These are phyloP conservation scores for Drosophila mayaguana DNA, from an alignment of 2,888 invertebrate species.

Conservation along the genomic window DNA sequence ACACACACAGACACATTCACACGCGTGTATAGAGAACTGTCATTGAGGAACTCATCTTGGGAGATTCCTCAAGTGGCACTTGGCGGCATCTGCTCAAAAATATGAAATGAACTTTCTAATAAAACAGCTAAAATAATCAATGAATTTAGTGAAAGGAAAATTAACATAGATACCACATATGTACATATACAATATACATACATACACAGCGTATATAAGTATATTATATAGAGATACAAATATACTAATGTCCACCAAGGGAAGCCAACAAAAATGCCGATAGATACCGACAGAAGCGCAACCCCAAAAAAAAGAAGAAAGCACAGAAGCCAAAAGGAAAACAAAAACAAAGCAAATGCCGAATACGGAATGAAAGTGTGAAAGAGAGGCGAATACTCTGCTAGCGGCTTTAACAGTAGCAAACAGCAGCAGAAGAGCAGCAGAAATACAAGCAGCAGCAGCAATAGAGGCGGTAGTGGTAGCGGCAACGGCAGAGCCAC, in stretches of 20 bases:
- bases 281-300: constrained; percentile 60
- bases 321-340: constrained; percentile 27
- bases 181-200: not conserved
- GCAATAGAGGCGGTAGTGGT: not conserved
- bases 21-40: not conserved
- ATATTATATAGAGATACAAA: constrained; percentile 24
- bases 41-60: constrained; percentile 39
- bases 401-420: constrained; percentile 43
- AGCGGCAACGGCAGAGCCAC: constrained; percentile 47
- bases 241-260: constrained; percentile 57
- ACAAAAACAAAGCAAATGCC: constrained; percentile 52
- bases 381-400: constrained; percentile 22
- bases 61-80: constrained; percentile 74
- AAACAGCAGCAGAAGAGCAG: constrained; percentile 16
- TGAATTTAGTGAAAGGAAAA: constrained; percentile 49
- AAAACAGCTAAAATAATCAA: constrained; percentile 50
- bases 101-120: constrained; percentile 50
- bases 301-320: constrained; percentile 31
- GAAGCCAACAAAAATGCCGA: constrained; percentile 82
- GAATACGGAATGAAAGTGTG: constrained; percentile 18
- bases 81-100: constrained; percentile 35
- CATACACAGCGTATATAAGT: constrained; percentile 20
- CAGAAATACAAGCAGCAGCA: constrained; percentile 14
- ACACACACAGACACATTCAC: constrained; percentile 2
- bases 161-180: constrained; percentile 29